Evolutionary conservation across 2,113 vertebrate genomes (phyloP).

Genomic region (Salvelinus fontinalis): DNA sequence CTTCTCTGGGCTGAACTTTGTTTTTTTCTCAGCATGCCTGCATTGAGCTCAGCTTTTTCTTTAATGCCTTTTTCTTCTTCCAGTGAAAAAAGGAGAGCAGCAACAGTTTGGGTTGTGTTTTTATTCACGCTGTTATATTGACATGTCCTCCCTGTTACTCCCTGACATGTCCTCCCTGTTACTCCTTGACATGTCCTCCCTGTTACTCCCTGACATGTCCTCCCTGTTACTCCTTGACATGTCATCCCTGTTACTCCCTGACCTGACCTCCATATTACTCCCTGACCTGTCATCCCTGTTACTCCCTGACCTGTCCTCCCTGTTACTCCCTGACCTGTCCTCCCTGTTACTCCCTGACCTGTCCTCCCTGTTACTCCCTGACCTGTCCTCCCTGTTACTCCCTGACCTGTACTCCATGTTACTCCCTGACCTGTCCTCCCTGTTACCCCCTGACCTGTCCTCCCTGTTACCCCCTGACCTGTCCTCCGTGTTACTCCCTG

Average conservation of each 20-base stretch:
- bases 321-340: no score
- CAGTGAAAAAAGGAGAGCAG: conserved; percentile 33
- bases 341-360: not conserved
- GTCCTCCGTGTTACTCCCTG: no score
- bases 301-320: not conserved
- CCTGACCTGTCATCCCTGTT: not conserved
- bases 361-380: not conserved
- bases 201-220: not conserved
- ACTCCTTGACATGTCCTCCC: not conserved
- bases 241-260: not conserved
- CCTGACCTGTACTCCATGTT: not conserved
- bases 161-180: not conserved
- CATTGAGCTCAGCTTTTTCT: conserved; percentile 59
- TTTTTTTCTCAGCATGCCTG: conserved; percentile 66
- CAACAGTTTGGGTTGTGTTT: conserved; percentile 26
- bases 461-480: no score
- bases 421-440: not conserved
- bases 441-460: no score
- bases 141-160: conserved; percentile 26
- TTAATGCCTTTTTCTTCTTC: conserved; percentile 56
- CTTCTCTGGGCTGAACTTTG: conserved; percentile 54
- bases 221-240: not conserved
- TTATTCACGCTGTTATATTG: conserved; percentile 42
- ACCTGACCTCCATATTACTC: no score
- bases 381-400: not conserved